Evolutionary conservation across 92 coral and sea anemone species (phyloP).

Genomic region (Nematostella vectensis): DNA sequence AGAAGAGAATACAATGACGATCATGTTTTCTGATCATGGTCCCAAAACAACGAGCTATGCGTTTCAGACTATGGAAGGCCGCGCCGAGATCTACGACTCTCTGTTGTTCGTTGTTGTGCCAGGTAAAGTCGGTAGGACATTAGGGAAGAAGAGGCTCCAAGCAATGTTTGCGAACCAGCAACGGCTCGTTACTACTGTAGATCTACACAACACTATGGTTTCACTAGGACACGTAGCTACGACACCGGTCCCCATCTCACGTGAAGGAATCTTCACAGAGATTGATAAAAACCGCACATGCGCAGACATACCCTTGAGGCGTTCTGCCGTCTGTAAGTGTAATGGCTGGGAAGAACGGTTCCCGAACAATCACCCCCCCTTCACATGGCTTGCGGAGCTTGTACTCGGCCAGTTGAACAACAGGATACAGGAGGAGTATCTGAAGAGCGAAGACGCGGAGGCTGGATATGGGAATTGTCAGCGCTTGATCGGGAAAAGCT

Average conservation of each 20-base stretch:
- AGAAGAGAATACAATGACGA: constrained; percentile 58
- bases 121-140: constrained; percentile 36
- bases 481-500: constrained; percentile 47
- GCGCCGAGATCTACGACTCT: constrained; percentile 84
- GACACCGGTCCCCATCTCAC: not conserved
- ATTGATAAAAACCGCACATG: constrained; percentile 77
- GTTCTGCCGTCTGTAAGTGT: constrained; percentile 83
- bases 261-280: constrained; percentile 54
- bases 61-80: constrained; percentile 72
- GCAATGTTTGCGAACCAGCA: constrained; percentile 65
- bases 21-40: constrained; percentile 88
- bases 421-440: constrained; percentile 61
- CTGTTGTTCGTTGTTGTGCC: constrained; percentile 71
- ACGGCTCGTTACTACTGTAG: constrained; percentile 63
- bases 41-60: constrained; percentile 91
- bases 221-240: constrained; percentile 29
- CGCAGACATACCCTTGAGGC: constrained; percentile 47
- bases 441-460: constrained; percentile 17
- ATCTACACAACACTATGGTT: constrained; percentile 56
- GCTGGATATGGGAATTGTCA: constrained; percentile 85
- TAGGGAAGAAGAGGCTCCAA: constrained; percentile 39
- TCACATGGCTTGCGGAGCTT: constrained; percentile 83
- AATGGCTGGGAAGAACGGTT: constrained; percentile 72
- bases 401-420: constrained; percentile 84
- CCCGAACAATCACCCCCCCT: constrained; percentile 49